Evolutionary conservation across 2,113 vertebrate species (phyloP).

Genomic region (Tringa solitaria): DNA sequence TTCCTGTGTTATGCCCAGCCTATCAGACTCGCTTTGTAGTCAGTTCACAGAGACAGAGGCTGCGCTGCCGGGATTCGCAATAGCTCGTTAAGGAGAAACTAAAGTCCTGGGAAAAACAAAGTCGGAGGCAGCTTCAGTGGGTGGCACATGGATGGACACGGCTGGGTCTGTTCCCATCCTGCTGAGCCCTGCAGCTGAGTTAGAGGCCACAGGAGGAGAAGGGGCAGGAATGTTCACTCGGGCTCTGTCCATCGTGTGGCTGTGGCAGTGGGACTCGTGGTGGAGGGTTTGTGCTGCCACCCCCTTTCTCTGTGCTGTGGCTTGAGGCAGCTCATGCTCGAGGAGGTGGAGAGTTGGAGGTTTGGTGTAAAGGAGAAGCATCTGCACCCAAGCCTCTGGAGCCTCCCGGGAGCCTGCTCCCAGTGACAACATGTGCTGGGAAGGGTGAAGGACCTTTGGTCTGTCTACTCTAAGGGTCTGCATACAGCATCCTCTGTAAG

Average conservation of each 20-base stretch:
- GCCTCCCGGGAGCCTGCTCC: background rate
- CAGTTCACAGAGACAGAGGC: background rate
- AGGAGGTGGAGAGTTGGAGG: background rate
- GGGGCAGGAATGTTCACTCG: background rate
- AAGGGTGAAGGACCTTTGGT: background rate
- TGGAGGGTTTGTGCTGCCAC: background rate
- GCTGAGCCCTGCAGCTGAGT: background rate
- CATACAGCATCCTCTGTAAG: background rate
- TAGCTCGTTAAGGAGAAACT: background rate
- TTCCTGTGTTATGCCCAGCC: background rate
- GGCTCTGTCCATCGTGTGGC: accelerated
- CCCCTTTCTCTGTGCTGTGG: background rate
- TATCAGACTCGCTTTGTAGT: background rate
- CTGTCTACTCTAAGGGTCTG: background rate
- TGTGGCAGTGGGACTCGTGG: background rate
- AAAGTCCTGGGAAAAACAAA: background rate
- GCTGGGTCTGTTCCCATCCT: background rate
- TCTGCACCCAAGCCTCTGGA: background rate
- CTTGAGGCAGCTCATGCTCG: background rate
- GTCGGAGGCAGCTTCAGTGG: background rate
- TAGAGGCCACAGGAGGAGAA: background rate
- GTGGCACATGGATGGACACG: background rate
- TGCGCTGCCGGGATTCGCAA: background rate
- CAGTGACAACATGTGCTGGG: background rate
- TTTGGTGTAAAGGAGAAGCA: background rate